A percentile compares a stretch with the other conserved stretches of the same genome.
Conservation (phyloP, 1,140 invertebrate species). For the Aphidius ervi region DNA sequence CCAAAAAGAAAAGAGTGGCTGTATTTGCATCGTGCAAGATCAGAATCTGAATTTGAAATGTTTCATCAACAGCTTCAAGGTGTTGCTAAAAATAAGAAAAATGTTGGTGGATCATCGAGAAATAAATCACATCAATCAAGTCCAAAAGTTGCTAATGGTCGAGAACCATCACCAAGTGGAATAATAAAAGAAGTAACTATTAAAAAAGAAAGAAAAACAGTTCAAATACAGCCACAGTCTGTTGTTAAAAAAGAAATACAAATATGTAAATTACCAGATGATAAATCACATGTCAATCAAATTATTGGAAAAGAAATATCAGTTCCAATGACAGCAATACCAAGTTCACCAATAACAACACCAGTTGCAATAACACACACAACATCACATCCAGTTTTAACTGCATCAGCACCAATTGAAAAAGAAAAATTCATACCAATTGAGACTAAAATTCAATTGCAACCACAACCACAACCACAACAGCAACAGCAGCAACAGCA, state of each 20-base stretch:
- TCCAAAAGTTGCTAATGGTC: slow-evolving; percentile 36
- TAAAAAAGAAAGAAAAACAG: slow-evolving; percentile 44
- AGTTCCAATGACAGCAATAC: slow-evolving; percentile 27
- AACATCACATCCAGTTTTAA: slow-evolving; percentile 19
- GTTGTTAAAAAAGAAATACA: slow-evolving; percentile 26
- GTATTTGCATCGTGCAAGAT: slow-evolving; percentile 72
- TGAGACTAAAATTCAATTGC: too few species aligned
- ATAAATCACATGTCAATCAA: slow-evolving; percentile 23
- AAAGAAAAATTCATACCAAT: too few species aligned
- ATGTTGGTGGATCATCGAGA: slow-evolving; percentile 44
- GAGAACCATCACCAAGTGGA: slow-evolving; percentile 47
- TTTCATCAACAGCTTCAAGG: slow-evolving; percentile 64
- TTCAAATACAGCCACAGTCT: slow-evolving; percentile 35
- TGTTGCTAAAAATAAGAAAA: slow-evolving; percentile 56
- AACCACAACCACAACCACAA: too few species aligned
- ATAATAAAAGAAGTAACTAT: slow-evolving; percentile 40
- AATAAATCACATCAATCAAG: slow-evolving; percentile 40
- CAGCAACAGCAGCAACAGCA: background rate
- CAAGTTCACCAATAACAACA: slow-evolving; percentile 13
- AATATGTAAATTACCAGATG: background rate
- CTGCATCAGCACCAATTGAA: slow-evolving; percentile 24
- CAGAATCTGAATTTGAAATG: slow-evolving; percentile 55
- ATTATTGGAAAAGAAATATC: slow-evolving; percentile 27
- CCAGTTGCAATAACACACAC: background rate
- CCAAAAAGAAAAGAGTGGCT: slow-evolving; percentile 86